Evolutionary conservation across 1,140 invertebrate genomes (phyloP).

Genomic region (Oscheius sp.): DNA sequence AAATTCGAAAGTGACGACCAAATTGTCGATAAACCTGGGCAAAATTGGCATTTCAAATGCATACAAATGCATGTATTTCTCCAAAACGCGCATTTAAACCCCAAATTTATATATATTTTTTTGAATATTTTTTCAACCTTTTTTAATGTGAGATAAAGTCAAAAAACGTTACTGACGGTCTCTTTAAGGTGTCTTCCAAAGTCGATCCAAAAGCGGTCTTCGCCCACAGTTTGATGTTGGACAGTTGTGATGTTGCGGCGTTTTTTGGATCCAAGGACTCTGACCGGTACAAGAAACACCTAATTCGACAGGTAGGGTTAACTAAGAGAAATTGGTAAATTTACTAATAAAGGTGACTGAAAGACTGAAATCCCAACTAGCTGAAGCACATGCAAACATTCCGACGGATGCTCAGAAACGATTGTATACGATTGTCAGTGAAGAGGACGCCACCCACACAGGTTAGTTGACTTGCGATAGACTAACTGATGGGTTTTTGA

Average conservation of each 20-base stretch:
- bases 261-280: slow-evolving; percentile 13
- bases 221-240: slow-evolving; percentile 18
- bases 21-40: too few species aligned
- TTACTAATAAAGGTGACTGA: slow-evolving; percentile 21
- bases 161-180: too few species aligned
- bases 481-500: background rate
- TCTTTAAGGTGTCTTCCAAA: too few species aligned
- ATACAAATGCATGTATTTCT: too few species aligned
- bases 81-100: too few species aligned
- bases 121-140: too few species aligned
- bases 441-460: slow-evolving; percentile 15
- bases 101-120: too few species aligned
- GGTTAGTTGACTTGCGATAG: background rate
- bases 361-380: slow-evolving; percentile 9
- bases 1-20: too few species aligned
- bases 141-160: too few species aligned
- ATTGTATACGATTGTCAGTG: background rate
- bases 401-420: slow-evolving; percentile 5
- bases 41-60: too few species aligned
- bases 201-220: slow-evolving; percentile 17
- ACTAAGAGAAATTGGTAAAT: too few species aligned
- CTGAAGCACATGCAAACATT: background rate
- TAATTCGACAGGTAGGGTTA: background rate
- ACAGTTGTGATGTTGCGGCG: background rate
- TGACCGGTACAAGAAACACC: slow-evolving; percentile 1